These are phyloP conservation scores for Pristionchus arcanus DNA, from an alignment of 2,888 invertebrate genomes.

Conservation along the genomic window DNA sequence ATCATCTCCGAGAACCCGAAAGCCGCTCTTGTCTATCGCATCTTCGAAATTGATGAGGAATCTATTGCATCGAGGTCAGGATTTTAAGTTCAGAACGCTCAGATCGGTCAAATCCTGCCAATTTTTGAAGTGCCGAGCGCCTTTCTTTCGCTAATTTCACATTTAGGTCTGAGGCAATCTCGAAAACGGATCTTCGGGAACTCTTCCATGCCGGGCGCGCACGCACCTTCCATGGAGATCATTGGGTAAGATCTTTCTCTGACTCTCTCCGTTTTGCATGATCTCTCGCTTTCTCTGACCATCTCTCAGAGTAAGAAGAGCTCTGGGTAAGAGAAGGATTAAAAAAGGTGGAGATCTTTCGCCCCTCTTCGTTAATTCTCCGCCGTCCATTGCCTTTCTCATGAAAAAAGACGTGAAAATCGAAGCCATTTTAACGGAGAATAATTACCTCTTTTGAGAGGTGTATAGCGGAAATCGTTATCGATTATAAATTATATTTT, in stretches of 20 bases:
- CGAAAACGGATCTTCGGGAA: conserved; percentile 59
- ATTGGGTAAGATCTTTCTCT: background rate
- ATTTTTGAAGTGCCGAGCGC: background rate
- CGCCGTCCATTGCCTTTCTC: background rate
- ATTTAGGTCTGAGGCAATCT: conserved; percentile 53
- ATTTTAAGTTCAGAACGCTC: too few species aligned
- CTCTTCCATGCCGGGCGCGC: conserved; percentile 57
- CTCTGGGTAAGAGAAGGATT: background rate
- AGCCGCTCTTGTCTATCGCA: conserved; percentile 63
- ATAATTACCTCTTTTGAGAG: too few species aligned
- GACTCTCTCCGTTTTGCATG: background rate
- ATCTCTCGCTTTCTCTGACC: background rate
- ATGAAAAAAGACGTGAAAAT: too few species aligned
- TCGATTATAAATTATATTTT: too few species aligned
- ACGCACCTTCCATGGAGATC: conserved; percentile 59
- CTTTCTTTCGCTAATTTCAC: background rate
- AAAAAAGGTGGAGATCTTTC: background rate
- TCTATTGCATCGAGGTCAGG: background rate
- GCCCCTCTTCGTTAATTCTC: background rate
- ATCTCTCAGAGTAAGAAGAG: background rate
- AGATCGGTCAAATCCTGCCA: background rate
- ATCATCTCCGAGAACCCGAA: conserved; percentile 57
- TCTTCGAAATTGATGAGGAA: conserved; percentile 60
- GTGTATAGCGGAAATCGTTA: too few species aligned
- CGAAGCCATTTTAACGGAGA: too few species aligned